These are phyloP conservation scores for Myiopsitta monachus DNA, from an alignment of 2,113 vertebrate species.

Conservation along the genomic window DNA sequence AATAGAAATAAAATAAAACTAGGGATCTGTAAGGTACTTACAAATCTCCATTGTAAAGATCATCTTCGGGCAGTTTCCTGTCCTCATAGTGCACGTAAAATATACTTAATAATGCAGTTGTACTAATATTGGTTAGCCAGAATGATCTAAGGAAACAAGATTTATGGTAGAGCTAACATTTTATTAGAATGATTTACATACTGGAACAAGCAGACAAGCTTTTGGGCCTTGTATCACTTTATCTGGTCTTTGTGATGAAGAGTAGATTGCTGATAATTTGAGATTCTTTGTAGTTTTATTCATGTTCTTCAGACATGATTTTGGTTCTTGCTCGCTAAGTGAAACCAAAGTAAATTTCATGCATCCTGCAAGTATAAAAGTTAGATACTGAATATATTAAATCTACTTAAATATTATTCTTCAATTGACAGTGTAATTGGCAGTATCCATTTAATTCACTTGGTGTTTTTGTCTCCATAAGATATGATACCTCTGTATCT, in stretches of 20 bases:
- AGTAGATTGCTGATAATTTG: neutral
- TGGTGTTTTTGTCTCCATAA: neutral
- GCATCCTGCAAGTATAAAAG: neutral
- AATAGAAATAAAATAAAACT: conserved; percentile 90
- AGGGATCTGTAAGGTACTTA: conserved; percentile 84
- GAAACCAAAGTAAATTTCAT: neutral
- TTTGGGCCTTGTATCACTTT: neutral
- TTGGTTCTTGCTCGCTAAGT: neutral
- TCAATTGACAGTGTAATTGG: neutral
- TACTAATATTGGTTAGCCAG: neutral
- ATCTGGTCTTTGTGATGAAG: neutral
- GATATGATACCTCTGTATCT: neutral
- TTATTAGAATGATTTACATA: neutral
- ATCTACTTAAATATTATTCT: neutral
- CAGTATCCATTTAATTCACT: neutral
- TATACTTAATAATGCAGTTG: neutral
- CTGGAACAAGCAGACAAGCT: neutral
- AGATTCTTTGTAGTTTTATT: neutral
- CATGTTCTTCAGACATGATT: neutral
- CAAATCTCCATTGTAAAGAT: neutral
- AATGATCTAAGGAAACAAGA: neutral
- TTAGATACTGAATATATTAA: neutral
- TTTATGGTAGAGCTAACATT: neutral
- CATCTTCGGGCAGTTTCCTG: neutral
- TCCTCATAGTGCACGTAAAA: neutral